A percentile compares a stretch with the other conserved stretches of the same genome.
Evolutionary conservation across 2,888 invertebrate species (phyloP).

Genomic region (Gastracanthus pulcherrimus): DNA sequence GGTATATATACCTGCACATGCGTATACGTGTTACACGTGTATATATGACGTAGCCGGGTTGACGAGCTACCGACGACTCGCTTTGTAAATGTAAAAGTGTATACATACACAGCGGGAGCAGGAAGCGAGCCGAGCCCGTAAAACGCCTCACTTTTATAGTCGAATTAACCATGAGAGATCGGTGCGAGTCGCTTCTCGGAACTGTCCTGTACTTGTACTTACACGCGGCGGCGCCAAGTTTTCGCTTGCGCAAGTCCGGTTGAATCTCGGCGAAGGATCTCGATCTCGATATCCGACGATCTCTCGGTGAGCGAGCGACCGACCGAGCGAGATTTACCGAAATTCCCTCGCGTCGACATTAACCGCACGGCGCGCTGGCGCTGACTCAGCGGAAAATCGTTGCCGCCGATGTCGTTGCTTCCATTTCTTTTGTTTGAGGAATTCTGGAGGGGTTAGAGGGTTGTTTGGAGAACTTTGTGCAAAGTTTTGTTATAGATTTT

Average conservation of each 20-base stretch:
- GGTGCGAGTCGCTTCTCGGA: not conserved
- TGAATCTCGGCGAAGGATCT: too few species aligned
- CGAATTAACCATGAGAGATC: conserved; percentile 64
- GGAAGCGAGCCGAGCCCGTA: conserved; percentile 64
- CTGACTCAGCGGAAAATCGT: not conserved
- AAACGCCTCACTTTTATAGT: conserved; percentile 65
- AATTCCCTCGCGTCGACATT: not conserved
- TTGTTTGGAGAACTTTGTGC: too few species aligned
- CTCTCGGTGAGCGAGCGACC: too few species aligned
- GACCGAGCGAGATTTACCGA: conserved; percentile 11
- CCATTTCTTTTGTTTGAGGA: too few species aligned
- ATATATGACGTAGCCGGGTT: not conserved
- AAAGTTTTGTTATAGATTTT: too few species aligned
- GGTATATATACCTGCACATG: conserved; percentile 36
- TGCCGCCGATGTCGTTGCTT: not conserved
- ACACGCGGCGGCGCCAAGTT: not conserved
- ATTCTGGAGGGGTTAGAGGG: too few species aligned
- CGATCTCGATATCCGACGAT: too few species aligned
- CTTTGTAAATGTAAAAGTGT: too few species aligned
- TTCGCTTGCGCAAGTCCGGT: conserved; percentile 29
- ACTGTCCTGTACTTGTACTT: not conserved
- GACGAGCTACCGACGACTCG: conserved; percentile 63
- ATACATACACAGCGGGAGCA: conserved; percentile 68
- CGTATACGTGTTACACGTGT: not conserved
- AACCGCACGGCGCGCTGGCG: not conserved